Base-by-base conservation (phyloP, 2,888 invertebrate species). In the Carterocephalus palaemon region DNA sequence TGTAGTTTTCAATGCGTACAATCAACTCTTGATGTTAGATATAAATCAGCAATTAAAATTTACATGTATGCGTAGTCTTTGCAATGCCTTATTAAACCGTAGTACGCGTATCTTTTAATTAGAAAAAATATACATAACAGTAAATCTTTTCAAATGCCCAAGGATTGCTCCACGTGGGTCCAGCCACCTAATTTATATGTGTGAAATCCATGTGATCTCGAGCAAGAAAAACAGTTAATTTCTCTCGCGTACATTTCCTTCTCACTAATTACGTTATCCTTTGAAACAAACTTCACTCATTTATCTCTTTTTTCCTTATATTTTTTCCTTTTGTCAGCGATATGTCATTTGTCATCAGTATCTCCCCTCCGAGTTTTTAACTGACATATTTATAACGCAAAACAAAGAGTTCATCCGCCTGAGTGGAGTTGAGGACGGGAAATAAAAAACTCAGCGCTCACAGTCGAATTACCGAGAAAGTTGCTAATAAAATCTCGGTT, bases 321-420 rank as follows among this genome's bases (percentile, higher is more conserved):
- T 16, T 24, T 16, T 12, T 34, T 26, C 3, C 2, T 20, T 32
- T 28, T 42, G 33, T 34, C 9, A 20, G 7, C 7, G 34, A 42
- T 19, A 19, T 13, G 16, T 42, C 33, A 19, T 42, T 42, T 42
- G 42, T 42, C 42, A 42, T 34, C 33, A 12, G 33, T 10, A 24
- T 34, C 34, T 28, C 42, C 29, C 42, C 34, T 28, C 20, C 3
- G 23, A 42, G 28, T 20, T 34, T 42, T 34, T 42, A 28, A 19
- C 34, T 28, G 42, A n/a, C 34, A 28, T 34, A 22, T 42, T 42
- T 34, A 42, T 42, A 34, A 20, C 28, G 28, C 16, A 26, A 34
- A 42, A 42, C 34, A 42, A 42, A 42, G 28, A 42, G 28, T 42
- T 28, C 10, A 15, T 33, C 9, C 5, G 15, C 10, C 15, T 10